Evolutionary conservation across 2,113 vertebrate genomes (phyloP), one percentile per base, ranked within the genome.

Genomic region (Pachyramphus minor): DNA sequence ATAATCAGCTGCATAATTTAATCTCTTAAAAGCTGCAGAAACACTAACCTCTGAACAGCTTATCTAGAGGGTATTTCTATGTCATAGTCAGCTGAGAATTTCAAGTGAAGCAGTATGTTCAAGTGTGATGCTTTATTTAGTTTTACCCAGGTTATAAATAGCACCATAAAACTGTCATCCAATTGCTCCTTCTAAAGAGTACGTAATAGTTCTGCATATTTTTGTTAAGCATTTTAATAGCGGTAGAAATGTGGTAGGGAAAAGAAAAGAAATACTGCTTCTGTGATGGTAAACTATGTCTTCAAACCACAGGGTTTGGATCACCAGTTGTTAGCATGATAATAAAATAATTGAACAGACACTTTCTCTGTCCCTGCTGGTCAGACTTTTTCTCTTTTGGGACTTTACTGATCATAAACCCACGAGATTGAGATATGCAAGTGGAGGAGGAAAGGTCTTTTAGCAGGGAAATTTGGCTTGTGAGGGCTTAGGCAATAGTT

Each of bases 111-210:
- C 31, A 44, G 35, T 20, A 14, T 44, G 80, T 85, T 91, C 63
- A 74, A 74, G 14, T 47, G 30, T 37, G 53, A 45, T 31, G 23
- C 14, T 84, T 88, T 63, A 79, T 82, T 88, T 83, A 68, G 47
- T 52, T 80, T 87, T 83, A 67, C 23, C 27, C 66, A 24, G 24
- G 30, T 90, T 91, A 80, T 52, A 88, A 80, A 88, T 74, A 63
- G 69, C 10, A 12, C 33, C 49, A 42, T 63, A 76, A 83, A 89
- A 27, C 30, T 66, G 33, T 35, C 50, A 47, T 49, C 82, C 33
- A 45, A 10, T 63, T 90, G 50, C 50, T 73, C 12, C 10, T 67
- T 58, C 53, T 79, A 37, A 75, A 59, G 67, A 80, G 11, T 31
- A 16, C 14, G 4, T 53, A 35, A 44, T 44, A 71, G 35, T 80